Evolutionary conservation across 2,888 invertebrate species (phyloP).

Genomic region (Gymnocheta viridis): DNA sequence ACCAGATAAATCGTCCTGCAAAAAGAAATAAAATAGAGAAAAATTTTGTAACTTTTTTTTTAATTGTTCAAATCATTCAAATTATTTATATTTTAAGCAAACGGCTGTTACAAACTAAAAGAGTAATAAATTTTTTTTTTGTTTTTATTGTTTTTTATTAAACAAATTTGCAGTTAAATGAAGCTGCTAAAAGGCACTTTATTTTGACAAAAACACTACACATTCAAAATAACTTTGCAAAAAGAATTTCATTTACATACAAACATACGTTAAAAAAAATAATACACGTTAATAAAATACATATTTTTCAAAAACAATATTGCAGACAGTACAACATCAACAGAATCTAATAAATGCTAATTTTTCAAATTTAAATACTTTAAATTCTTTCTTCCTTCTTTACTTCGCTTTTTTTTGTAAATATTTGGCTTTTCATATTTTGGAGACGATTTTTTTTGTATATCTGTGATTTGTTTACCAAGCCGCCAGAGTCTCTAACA

Average conservation of each 20-base stretch:
- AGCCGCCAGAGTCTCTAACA: constrained; percentile 86
- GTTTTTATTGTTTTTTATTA: not conserved
- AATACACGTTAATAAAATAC: not conserved
- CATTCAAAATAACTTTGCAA: not conserved
- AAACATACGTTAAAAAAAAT: not conserved
- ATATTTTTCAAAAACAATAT: not conserved
- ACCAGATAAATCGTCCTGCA: constrained; percentile 86
- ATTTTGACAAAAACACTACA: constrained; percentile 6
- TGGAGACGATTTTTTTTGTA: constrained; percentile 35
- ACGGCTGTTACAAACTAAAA: not conserved
- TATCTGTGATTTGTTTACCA: constrained; percentile 79
- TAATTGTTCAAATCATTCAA: not conserved
- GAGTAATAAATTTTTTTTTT: no score
- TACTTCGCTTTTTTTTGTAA: constrained; percentile 21
- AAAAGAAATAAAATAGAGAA: constrained; percentile 68
- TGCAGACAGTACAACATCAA: constrained; percentile 21
- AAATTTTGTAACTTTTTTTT: constrained; percentile 21
- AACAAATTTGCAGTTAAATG: not conserved
- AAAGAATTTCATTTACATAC: not conserved
- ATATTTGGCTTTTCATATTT: constrained; percentile 29
- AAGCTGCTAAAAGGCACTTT: constrained; percentile 51
- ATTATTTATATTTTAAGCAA: no score
- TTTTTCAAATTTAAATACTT: not conserved
- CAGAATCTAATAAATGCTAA: not conserved
- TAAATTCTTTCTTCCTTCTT: constrained; percentile 17